Base-by-base conservation (phyloP, 1,140 invertebrate genomes). In the Nasonia vitripennis region DNA sequence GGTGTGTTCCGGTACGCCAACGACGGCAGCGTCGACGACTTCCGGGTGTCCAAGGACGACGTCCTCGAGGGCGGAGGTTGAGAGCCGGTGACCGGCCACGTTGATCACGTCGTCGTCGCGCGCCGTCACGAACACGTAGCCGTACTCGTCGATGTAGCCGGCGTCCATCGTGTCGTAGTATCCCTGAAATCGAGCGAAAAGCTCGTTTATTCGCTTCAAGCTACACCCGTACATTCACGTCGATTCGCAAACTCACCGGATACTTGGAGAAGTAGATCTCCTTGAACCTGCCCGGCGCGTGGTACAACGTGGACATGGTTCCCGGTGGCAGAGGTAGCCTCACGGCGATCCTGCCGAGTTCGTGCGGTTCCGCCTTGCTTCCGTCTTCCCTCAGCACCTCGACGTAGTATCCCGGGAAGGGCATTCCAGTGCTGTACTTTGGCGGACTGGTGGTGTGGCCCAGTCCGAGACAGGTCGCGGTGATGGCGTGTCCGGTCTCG, bases 131-230 rank as follows among this genome's bases (percentile, higher is more conserved):
- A 96, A 97, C 1, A 99, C 94, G 83, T 98, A 97, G 5, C 97
- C 98, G 86, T 96, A 95, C 79, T 96, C 95, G 89, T 98, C 97
- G 55, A 95, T 94, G 89, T 96, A 97, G 0, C 98, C 98, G 0
- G 97, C 97, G 90, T 99, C 98, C 96, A 98, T 98, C 7, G 98
- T 99, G 89, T 99, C 98, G 88, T 99, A 99, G 91, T 96, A 99
- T n/a, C 98, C 98, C 97, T 98, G 84, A 73, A 86, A 78, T 31
- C n/a, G 27, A 75, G 45, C 1, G 9, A 74, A 68, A 77, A 27
- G 11, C 6, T 37, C 34, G 34, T 62, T 34, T 73, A 37, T 37
- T 73, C 27, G 5, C 14, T 78, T 34, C 51, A 12, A 12, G 0
- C 48, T 55, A 27, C 17, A 31, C 2, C 27, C 20, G 62, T 67